phyloP scores from a whole-genome alignment of 2,797 vertebrate genomes.

The Fringilla coelebs region DNA sequence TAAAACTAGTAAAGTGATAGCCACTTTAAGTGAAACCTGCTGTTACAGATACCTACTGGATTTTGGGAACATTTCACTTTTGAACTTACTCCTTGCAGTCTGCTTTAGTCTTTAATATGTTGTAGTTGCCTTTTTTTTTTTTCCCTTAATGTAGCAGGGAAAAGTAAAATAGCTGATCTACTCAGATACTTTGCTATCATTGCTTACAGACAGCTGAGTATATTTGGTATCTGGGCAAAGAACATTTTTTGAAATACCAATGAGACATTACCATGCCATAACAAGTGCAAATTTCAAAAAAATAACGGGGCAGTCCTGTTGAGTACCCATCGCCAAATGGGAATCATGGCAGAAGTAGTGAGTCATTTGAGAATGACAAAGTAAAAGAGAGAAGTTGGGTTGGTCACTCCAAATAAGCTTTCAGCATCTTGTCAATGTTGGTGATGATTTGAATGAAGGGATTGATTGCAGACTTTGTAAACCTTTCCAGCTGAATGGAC shows the following conservation, averaged over 20 bases:
- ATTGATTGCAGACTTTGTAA: not conserved
- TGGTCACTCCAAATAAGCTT: not conserved
- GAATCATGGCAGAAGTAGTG: not conserved
- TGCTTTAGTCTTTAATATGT: conserved; percentile 15
- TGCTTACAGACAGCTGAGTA: not conserved
- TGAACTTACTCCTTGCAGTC: conserved; percentile 62
- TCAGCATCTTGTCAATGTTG: not conserved
- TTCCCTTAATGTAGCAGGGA: not conserved
- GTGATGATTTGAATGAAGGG: not conserved
- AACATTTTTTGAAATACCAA: not conserved
- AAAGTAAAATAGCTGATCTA: not conserved
- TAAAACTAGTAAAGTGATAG: conserved; percentile 96
- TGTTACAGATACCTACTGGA: conserved; percentile 76
- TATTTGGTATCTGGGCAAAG: not conserved
- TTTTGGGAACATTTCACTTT: conserved; percentile 65
- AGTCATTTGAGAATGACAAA: not conserved
- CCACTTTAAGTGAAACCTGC: conserved; percentile 90
- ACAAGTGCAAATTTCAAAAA: not conserved
- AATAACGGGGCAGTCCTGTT: not conserved
- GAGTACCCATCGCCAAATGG: not conserved
- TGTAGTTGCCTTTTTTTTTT: not conserved
- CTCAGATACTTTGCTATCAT: not conserved
- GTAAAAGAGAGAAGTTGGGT: not conserved
- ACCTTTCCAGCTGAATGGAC: not conserved
- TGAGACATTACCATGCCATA: not conserved